phyloP scores from a whole-genome alignment of 2,113 vertebrate species.

The Antidorcas marsupialis region DNA sequence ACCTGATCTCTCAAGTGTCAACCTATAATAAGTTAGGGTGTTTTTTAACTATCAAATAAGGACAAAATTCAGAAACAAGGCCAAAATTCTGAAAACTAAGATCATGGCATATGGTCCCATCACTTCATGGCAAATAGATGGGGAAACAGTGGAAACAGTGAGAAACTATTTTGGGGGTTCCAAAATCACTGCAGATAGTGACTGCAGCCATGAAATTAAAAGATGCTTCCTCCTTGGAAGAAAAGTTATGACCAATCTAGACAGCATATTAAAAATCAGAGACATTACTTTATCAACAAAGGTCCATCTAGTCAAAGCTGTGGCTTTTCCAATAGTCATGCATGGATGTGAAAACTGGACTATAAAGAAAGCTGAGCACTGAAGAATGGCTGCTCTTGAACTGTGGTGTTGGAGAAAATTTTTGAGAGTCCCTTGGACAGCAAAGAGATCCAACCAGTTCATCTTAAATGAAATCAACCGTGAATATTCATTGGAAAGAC shows the following conservation, averaged over 20 bases:
- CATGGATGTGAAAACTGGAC: neutral
- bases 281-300: neutral
- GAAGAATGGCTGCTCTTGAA: neutral
- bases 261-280: neutral
- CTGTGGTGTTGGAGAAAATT: neutral
- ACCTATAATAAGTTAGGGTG: neutral
- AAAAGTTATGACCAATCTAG: neutral
- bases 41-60: neutral
- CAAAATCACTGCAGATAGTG: neutral
- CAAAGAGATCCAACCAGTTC: neutral
- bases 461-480: neutral
- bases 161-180: neutral
- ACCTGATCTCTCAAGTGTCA: neutral
- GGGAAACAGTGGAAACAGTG: neutral
- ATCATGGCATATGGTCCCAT: neutral
- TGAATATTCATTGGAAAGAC: neutral
- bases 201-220: neutral
- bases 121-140: neutral
- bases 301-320: neutral
- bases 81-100: neutral
- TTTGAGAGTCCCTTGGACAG: neutral
- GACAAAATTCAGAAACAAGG: neutral
- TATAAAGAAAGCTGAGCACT: neutral
- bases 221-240: neutral
- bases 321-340: neutral